Percentiles rank a stretch among this genome's conserved stretches.
phyloP scores from a whole-genome alignment of 2,888 invertebrate genomes.

The Cosmorhoe ocellata region DNA sequence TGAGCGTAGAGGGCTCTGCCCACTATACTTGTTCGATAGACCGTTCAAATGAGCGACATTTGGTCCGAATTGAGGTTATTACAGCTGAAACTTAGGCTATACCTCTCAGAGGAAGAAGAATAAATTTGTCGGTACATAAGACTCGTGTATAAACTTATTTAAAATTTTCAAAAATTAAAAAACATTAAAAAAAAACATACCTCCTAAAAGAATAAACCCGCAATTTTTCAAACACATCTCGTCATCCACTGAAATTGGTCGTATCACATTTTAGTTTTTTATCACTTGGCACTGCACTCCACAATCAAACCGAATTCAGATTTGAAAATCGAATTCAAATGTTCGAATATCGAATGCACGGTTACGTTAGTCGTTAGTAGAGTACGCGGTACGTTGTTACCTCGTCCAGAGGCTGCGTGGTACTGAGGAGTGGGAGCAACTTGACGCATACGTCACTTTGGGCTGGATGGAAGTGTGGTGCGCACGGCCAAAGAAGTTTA shows the following conservation, averaged over 20 bases:
- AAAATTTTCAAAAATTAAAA: no score
- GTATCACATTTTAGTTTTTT: conserved; percentile 34
- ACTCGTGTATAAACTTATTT: no score
- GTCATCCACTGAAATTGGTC: conserved; percentile 24
- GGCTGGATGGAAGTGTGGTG: conserved; percentile 51
- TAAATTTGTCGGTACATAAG: no score
- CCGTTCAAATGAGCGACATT: neutral
- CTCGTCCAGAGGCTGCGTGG: conserved; percentile 69
- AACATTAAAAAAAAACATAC: conserved; percentile 12
- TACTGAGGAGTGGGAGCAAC: conserved; percentile 63
- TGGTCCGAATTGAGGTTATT: neutral
- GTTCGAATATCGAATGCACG: conserved; percentile 9
- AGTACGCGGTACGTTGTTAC: conserved; percentile 43
- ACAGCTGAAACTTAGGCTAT: neutral
- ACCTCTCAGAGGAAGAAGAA: no score
- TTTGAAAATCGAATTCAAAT: conserved; percentile 22
- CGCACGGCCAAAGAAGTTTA: conserved; percentile 36
- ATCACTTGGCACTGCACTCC: conserved; percentile 72
- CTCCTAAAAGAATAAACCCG: conserved; percentile 20
- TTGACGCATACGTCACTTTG: conserved; percentile 57
- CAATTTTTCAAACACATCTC: conserved; percentile 23
- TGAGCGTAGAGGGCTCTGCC: no score
- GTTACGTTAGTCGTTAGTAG: neutral
- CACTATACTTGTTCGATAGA: neutral
- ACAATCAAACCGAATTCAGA: conserved; percentile 35